Base-by-base conservation (phyloP, 2,888 invertebrate genomes). In the Marronus borbonicus region DNA sequence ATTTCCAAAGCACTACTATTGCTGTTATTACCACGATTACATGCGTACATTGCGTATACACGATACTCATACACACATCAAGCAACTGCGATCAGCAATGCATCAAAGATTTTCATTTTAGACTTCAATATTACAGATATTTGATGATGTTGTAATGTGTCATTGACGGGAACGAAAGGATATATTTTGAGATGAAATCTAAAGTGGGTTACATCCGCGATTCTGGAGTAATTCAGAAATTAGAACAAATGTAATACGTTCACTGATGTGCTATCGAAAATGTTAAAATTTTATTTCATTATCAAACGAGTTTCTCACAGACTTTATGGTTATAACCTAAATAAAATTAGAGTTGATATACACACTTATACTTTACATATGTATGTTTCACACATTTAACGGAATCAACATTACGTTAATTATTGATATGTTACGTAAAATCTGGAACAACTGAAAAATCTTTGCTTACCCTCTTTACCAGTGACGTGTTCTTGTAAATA, bases 1-100 rank as follows among this genome's bases (percentile, higher is more conserved):
- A 76, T 76, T 76, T 76, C 68, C 44, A 65, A 66, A 65, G 64
- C 65, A 58, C 65, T 64, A 58, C 66, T 74, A 74, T 74, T 74
- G 60, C 65, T 65, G 64, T 65, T 58, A 60, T 66, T 58, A 64
- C 70, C 62, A 60, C 62, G 52, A 77, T 77, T 69, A 64, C 69
- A 69, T 50, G 36, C 44, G 62, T 77, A 24, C 62, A 62, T 62
- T 69, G 62, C 77, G 77, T 77, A 68, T 68, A 68, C 68, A 68
- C 50, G 24, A 76, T 66, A 66, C 50, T 65, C 36, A 31, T 58
- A 58, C 72, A 55, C 36, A 60, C 72, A 74, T 62, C 72, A 74
- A 74, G 72, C 39, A 60, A 70, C 36, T 62, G 58, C 62, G 72
- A 74, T 60, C 72, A 60, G 49, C 24, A 74, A 74, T 74, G 72